Conservation (phyloP, 1,140 invertebrate genomes). For the Nylanderia fulva region DNA sequence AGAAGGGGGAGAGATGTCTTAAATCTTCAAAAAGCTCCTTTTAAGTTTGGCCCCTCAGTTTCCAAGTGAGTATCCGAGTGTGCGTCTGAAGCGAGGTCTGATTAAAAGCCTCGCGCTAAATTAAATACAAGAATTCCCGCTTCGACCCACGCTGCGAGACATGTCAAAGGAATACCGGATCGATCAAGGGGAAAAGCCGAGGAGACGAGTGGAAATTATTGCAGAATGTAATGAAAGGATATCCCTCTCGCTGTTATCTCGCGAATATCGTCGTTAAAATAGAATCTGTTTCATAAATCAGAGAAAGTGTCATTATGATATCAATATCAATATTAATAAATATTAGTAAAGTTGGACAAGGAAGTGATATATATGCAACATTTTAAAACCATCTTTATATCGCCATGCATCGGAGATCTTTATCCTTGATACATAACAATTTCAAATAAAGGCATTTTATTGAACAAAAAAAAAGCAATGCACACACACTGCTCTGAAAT, state of each 20-base stretch:
- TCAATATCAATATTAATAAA: background rate
- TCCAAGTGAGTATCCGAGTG: slow-evolving; percentile 62
- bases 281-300: slow-evolving; percentile 28
- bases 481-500: background rate
- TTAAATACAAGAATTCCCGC: slow-evolving; percentile 75
- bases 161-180: slow-evolving; percentile 29
- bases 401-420: background rate
- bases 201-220: slow-evolving; percentile 42
- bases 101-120: slow-evolving; percentile 77
- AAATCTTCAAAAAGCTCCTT: slow-evolving; percentile 74
- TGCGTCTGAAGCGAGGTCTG: slow-evolving; percentile 73
- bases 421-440: background rate
- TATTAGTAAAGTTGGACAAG: background rate
- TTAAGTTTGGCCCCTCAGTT: slow-evolving; percentile 65
- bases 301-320: background rate
- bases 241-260: background rate
- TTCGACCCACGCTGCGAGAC: slow-evolving; percentile 2
- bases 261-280: slow-evolving; percentile 11
- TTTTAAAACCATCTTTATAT: background rate
- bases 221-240: slow-evolving; percentile 40
- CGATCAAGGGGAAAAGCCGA: slow-evolving; percentile 42
- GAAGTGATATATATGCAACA: background rate
- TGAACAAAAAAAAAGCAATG: background rate
- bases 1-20: slow-evolving; percentile 6
- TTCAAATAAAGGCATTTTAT: background rate